Evolutionary conservation across 2,797 vertebrate genomes (phyloP), one percentile per base, ranked within the genome.

Genomic region (Gymnoscopelus braueri): DNA sequence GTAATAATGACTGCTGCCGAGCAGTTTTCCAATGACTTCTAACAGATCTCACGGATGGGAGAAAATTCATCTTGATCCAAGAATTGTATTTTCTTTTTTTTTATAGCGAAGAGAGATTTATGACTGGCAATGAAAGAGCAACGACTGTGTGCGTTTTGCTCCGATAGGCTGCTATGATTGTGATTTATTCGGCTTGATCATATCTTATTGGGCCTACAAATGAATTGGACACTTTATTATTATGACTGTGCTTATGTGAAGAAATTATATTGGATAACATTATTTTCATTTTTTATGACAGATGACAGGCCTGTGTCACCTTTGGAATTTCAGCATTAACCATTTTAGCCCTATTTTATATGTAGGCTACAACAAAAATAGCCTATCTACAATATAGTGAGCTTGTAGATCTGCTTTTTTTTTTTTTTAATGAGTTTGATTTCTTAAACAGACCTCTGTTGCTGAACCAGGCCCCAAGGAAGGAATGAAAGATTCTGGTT

Each of bases 41-140:
- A 78, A 69, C 26, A 4, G 26, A 29, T 29, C 26, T 63, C 58
- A 60, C 50, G 78, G 80, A 80, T 75, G 71, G 59, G 65, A 59
- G 60, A 53, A 53, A 61, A 60, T 79, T 59, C 71, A 69, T 79
- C 79, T 61, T 63, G 67, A 69, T 64, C 6, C 51, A 56, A 19
- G 63, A 75, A 76, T 67, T 60, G 64, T 77, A 10, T 8, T 44
- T 44, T 44, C 7, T 44, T 44, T 19, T 39, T 39, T 39, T 80
- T 82, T 76, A 74, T 78, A 83, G 74, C 87, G 69, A 63, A 83
- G 69, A 69, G 74, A 75, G 75, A 87, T 81, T 85, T 79, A 87
- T n/a, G 71, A 77, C 64, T 54, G 59, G 23, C 3, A 50, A 72
- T 79, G 68, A 67, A 79, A 84, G 39, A 44, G 39, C 39, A 44